Base-by-base conservation (phyloP, 2,797 vertebrate species). In the Acanthopagrus latus region DNA sequence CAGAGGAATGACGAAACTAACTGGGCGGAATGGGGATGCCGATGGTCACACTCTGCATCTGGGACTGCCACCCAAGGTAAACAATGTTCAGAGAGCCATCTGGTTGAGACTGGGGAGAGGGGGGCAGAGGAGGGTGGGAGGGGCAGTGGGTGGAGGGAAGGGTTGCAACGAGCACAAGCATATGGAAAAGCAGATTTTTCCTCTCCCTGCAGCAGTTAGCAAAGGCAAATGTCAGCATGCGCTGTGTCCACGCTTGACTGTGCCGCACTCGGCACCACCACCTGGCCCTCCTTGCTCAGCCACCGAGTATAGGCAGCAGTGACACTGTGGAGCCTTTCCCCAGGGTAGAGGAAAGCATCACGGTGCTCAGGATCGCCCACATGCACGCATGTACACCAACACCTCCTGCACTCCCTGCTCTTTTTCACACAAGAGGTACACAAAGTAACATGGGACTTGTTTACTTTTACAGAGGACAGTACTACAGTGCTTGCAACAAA, bases 141-240 rank as follows among this genome's bases (percentile, higher is more conserved):
- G 80, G 41, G 75, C 78, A 85, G 94, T 92, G 91, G 96, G 96
- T 96, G 96, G 94, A 90, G 91, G 87, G 78, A 80, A 91, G 91
- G 88, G 89, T 96, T 95, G 95, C 95, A 95, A 96, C 92, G 95
- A 96, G 95, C 95, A 95, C 93, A 97, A 98, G 95, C 98, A 99
- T 99, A 99, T 98, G 98, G 98, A 98, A 97, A 99, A 97, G 95
- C 98, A 99, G 98, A 98, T 98, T 98, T 98, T 96, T 97, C 94
- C 96, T 97, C 96, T 96, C 98, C 97, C 97, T 96, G 95, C 95
- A 97, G 97, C 97, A 95, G 95, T 96, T 90, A 92, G 96, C 89
- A 91, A 96, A 95, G 96, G 96, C 97, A 97, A 98, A 97, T 97
- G 96, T 97, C 94, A 95, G 94, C 94, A 94, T 96, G 94, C 94